Conservation (phyloP, 92 coral and sea anemone species). For the Bergia puertoricense region DNA sequence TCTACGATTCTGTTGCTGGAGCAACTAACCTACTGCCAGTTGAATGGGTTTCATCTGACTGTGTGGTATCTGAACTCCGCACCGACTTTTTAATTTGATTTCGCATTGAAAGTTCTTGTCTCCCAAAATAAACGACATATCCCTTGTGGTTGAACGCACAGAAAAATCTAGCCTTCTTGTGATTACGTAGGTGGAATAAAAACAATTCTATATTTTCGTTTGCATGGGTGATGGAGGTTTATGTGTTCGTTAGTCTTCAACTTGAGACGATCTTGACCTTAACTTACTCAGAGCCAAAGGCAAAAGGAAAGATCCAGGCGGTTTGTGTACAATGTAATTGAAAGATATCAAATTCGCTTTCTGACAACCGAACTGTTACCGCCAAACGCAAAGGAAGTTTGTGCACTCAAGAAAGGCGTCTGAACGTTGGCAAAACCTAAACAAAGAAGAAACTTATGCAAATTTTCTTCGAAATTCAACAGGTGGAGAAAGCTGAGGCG, state of each 20-base stretch:
- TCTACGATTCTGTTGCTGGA: slow-evolving; percentile 38
- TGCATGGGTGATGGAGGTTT: background rate
- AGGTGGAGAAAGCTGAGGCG: slow-evolving; percentile 27
- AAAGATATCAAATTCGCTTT: background rate
- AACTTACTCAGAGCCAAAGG: background rate
- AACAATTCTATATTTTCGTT: background rate
- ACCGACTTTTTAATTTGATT: background rate
- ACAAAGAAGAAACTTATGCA: slow-evolving; percentile 37
- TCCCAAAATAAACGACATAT: background rate
- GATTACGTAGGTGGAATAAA: background rate
- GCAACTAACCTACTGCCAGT: slow-evolving; percentile 32
- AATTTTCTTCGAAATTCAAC: slow-evolving; percentile 42
- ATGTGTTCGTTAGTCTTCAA: background rate
- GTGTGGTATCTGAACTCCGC: background rate
- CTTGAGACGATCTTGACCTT: background rate
- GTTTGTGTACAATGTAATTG: background rate
- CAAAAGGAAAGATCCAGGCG: background rate
- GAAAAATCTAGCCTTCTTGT: background rate
- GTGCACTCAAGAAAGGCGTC: slow-evolving; percentile 18
- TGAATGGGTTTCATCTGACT: slow-evolving; percentile 7
- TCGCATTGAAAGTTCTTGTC: background rate
- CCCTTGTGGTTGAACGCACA: background rate
- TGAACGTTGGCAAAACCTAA: slow-evolving; percentile 16
- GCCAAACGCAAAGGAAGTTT: background rate
- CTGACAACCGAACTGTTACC: background rate